These are phyloP conservation scores for Plebejus melissa DNA, from an alignment of 2,888 invertebrate species.

Conservation along the genomic window DNA sequence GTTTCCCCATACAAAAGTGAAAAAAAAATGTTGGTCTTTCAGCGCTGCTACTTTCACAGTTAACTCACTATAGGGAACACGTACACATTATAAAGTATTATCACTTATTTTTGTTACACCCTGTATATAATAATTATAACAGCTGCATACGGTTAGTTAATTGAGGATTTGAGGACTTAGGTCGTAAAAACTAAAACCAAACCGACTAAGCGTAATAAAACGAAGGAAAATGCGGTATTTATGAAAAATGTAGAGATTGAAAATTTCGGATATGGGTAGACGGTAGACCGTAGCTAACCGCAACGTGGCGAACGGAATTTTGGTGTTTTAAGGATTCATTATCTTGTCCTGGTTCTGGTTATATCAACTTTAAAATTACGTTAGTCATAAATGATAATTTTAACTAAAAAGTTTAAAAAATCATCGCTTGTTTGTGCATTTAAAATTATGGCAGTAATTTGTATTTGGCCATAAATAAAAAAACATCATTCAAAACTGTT, in stretches of 20 bases:
- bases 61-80: too few species aligned
- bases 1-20: too few species aligned
- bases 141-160: background rate
- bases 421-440: background rate
- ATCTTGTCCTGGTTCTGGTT: too few species aligned
- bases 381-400: too few species aligned
- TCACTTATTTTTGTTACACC: background rate
- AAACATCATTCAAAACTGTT: constrained; percentile 32
- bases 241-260: constrained; percentile 10
- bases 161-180: background rate
- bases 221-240: constrained; percentile 9
- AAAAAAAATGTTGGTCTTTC: too few species aligned
- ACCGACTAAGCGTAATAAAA: constrained; percentile 16
- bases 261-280: background rate
- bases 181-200: background rate
- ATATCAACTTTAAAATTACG: too few species aligned
- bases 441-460: background rate
- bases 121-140: background rate
- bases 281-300: background rate
- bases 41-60: too few species aligned
- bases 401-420: background rate
- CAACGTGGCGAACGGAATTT: background rate
- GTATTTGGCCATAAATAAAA: background rate
- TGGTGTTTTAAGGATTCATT: background rate
- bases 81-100: too few species aligned